These are phyloP conservation scores for Mixornis gularis DNA, from an alignment of 2,113 vertebrate species.

Conservation along the genomic window DNA sequence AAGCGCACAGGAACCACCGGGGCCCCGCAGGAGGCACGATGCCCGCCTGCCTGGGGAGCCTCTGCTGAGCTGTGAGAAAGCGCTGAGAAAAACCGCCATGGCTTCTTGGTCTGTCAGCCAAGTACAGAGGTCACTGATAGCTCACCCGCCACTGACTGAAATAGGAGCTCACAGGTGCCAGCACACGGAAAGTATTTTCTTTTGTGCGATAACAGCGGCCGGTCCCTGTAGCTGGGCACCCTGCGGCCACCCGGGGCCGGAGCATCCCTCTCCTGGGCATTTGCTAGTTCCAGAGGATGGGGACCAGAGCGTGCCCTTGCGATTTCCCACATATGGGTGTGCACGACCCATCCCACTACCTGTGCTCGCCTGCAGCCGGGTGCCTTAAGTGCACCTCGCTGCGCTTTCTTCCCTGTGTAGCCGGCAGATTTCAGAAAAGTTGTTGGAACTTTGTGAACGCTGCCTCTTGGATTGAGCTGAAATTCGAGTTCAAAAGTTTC, in stretches of 20 bases:
- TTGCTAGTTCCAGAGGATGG: background rate
- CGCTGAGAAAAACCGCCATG: background rate
- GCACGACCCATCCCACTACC: background rate
- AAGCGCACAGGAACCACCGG: background rate
- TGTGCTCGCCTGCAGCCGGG: background rate
- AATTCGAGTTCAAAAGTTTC: background rate
- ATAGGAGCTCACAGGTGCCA: background rate
- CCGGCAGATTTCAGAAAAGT: background rate
- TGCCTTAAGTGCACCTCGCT: rapidly evolving
- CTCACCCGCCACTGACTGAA: background rate
- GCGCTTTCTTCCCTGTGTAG: rapidly evolving
- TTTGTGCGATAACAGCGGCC: background rate
- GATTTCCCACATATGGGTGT: rapidly evolving
- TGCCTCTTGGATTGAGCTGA: background rate
- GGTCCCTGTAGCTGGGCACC: too few relatives aligned
- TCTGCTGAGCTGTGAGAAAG: background rate
- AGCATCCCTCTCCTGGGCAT: background rate
- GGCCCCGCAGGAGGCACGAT: too few relatives aligned
- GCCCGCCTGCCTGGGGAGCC: too few relatives aligned
- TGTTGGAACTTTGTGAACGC: background rate
- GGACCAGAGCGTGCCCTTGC: background rate
- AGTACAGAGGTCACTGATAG: background rate
- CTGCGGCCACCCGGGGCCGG: background rate
- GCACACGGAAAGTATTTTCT: background rate
- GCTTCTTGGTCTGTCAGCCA: background rate